These are phyloP conservation scores for Anguilla pacifica DNA, from an alignment of 2,797 vertebrate genomes.

Conservation along the genomic window DNA sequence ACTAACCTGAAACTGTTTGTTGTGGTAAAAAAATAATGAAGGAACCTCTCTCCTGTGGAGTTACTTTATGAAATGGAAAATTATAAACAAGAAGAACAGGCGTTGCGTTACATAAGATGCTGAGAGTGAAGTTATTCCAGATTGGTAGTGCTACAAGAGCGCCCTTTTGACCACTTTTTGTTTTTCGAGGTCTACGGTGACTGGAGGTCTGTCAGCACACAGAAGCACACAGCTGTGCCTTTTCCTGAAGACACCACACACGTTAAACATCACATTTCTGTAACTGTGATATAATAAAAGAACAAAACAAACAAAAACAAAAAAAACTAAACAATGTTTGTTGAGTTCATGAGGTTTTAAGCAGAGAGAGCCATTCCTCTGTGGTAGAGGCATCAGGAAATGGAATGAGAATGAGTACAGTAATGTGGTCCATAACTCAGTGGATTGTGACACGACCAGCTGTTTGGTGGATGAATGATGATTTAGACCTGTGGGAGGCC, in stretches of 20 bases:
- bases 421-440: background rate
- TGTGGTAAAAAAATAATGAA: background rate
- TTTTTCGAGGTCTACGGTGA: background rate
- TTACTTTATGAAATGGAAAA: conserved; percentile 30
- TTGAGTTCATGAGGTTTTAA: background rate
- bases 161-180: background rate
- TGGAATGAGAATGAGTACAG: background rate
- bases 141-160: conserved; percentile 30
- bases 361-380: background rate
- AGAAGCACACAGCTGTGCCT: background rate
- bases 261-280: background rate
- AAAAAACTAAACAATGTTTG: background rate
- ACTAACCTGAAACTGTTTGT: background rate
- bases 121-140: conserved; percentile 29
- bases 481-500: background rate
- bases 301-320: background rate
- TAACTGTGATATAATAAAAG: background rate
- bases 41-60: background rate
- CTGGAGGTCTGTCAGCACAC: background rate
- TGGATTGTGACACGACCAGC: background rate
- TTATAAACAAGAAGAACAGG: background rate
- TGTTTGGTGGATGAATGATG: conserved; percentile 3
- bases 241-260: background rate
- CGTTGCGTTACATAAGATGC: conserved; percentile 28
- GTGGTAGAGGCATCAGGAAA: background rate